A percentile compares a stretch with the other conserved stretches of the same genome.
These are phyloP conservation scores for Hemithea aestivaria DNA, from an alignment of 2,888 invertebrate species.

Conservation along the genomic window DNA sequence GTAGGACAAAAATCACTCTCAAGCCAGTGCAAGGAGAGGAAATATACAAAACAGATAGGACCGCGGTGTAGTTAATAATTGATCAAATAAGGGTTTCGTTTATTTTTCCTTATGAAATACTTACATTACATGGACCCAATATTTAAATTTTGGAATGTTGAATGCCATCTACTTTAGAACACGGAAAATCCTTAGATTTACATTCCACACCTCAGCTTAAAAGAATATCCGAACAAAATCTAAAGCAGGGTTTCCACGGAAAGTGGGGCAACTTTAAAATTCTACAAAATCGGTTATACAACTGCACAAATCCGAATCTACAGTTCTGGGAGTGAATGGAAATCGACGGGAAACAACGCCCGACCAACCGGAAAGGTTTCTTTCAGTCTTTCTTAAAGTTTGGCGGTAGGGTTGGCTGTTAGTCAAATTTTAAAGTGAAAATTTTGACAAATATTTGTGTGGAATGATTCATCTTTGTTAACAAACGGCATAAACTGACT, in stretches of 20 bases:
- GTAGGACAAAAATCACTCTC: no score
- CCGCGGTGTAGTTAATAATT: no score
- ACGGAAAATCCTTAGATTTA: no score
- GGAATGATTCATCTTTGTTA: no score
- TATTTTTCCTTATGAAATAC: no score
- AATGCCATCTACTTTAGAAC: no score
- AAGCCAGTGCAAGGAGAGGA: no score
- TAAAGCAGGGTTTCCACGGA: conserved; percentile 12
- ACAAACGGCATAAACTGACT: no score
- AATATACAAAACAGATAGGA: no score
- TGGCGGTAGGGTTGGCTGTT: conserved; percentile 18
- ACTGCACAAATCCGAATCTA: conserved; percentile 27
- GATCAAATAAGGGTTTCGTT: no score
- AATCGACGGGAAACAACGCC: conserved; percentile 49
- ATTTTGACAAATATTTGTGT: not conserved
- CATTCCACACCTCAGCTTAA: conserved; percentile 8
- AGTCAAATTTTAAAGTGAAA: conserved; percentile 14
- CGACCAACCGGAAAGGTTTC: conserved; percentile 39
- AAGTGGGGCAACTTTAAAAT: conserved; percentile 23
- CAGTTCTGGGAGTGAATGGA: conserved; percentile 35
- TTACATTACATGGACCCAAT: no score
- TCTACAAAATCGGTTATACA: conserved; percentile 26
- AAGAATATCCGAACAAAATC: conserved; percentile 10
- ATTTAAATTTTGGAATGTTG: no score
- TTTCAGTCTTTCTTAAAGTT: conserved; percentile 31